phyloP scores from a whole-genome alignment of 2,888 invertebrate genomes.

The Uloborus plumipes region DNA sequence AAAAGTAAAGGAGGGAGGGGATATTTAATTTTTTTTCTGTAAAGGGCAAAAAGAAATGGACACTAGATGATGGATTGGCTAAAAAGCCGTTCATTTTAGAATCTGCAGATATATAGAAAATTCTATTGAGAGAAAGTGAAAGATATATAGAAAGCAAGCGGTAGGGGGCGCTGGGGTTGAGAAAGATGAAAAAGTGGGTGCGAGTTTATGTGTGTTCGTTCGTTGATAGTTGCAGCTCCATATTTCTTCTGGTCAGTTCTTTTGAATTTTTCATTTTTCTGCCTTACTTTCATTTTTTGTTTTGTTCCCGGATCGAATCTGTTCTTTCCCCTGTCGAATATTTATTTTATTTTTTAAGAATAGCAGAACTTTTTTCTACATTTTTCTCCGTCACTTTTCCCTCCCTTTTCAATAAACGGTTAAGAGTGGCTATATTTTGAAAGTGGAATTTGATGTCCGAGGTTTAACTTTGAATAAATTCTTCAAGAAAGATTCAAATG shows the following conservation, averaged over 20 bases:
- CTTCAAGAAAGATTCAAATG: background rate
- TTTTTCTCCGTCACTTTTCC: slow-evolving; percentile 6
- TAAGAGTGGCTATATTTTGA: slow-evolving; percentile 8
- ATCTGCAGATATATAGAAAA: slow-evolving; percentile 55
- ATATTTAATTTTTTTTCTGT: background rate
- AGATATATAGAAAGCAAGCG: background rate
- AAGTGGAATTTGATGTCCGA: slow-evolving; percentile 22
- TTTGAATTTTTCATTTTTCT: slow-evolving; percentile 63
- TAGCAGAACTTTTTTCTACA: slow-evolving; percentile 4
- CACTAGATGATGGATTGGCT: slow-evolving; percentile 53
- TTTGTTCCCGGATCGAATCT: slow-evolving; percentile 15
- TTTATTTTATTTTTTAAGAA: slow-evolving; percentile 11
- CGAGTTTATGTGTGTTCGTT: slow-evolving; percentile 60
- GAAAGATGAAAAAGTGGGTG: slow-evolving; percentile 59
- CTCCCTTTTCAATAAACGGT: slow-evolving; percentile 26
- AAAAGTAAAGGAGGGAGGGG: background rate
- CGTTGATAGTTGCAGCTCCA: slow-evolving; percentile 62
- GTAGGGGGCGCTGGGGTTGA: slow-evolving; percentile 10
- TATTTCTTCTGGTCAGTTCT: slow-evolving; percentile 57
- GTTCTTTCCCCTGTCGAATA: slow-evolving; percentile 18
- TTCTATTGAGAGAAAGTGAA: slow-evolving; percentile 43
- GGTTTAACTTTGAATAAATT: slow-evolving; percentile 14
- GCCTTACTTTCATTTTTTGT: slow-evolving; percentile 14
- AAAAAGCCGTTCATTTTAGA: slow-evolving; percentile 57
- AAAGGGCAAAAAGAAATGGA: slow-evolving; percentile 15